Evolutionary conservation across 2,113 vertebrate species (phyloP), one percentile per base, ranked within the genome.

Genomic region (Furnarius figulus): DNA sequence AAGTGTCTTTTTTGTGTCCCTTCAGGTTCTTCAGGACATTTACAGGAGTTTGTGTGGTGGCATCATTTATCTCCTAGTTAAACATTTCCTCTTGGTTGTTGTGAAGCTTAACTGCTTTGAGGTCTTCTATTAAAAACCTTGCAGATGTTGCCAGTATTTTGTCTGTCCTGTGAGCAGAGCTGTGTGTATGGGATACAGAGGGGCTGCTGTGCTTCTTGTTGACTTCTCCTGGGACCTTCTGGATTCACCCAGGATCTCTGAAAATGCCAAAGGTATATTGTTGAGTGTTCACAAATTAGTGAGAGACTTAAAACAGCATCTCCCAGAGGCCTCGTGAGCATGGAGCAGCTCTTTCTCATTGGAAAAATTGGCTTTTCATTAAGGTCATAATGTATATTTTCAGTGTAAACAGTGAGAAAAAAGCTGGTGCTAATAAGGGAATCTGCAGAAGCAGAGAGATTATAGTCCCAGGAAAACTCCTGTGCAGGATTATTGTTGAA

Each of bases 101-200:
- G 75, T 67, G 65, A 81, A 27, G 55, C 27, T 94, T 77, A 71
- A 81, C 77, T 74, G 37, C 79, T 92, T 58, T 62, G 85, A 90
- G 53, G 61, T 86, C 56, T 78, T 72, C 9, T n/a, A 11, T 58
- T 80, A 40, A 72, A 93, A 82, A 56, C 35, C 63, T 52, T 16
- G n/a, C 16, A 42, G 83, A 5, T 49, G 49, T 40, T 81, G 14
- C n/a, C 37, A 46, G 49, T 17, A 4, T 74, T 86, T 86, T 70
- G 46, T 35, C 23, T 68, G 11, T 63, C 10, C 22, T 21, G 25
- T 37, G 27, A 76, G 50, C 3, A 8, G 85, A 61, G 80, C 67
- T 90, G 67, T 12, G 31, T 47, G 47, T 49, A n/a, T 9, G 5
- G 42, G 35, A 42, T 0, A 9, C 33, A 80, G 53, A 44, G 53